phyloP scores from a whole-genome alignment of 2,888 invertebrate genomes.

The Leptogaster cylindrica region DNA sequence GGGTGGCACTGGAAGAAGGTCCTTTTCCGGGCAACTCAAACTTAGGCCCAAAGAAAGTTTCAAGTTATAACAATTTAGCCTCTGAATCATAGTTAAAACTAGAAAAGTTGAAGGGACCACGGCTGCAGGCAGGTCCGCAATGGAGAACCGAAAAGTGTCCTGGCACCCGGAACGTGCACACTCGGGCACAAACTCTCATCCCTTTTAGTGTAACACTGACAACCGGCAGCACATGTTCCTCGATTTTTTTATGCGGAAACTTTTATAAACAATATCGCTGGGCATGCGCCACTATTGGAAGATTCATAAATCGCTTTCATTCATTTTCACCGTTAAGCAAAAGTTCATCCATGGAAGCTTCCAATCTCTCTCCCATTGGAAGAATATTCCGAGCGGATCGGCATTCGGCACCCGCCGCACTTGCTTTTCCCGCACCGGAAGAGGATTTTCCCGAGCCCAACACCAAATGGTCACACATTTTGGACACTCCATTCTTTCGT shows the following conservation, averaged over 20 bases:
- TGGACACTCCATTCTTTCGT: not conserved
- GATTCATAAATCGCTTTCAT: slow-evolving; percentile 4
- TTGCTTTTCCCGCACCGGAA: not conserved
- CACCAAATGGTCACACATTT: slow-evolving; percentile 4
- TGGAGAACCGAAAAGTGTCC: slow-evolving; percentile 11
- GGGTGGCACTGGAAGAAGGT: not conserved
- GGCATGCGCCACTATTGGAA: slow-evolving; percentile 4
- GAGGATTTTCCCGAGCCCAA: slow-evolving; percentile 8
- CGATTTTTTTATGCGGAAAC: slow-evolving; percentile 33
- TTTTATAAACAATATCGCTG: slow-evolving; percentile 31
- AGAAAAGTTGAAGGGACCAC: slow-evolving; percentile 17
- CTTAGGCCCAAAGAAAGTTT: slow-evolving; percentile 14
- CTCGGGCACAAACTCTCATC: not conserved
- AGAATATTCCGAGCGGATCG: not conserved
- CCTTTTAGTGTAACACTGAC: slow-evolving; percentile 15
- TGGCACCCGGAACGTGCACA: not conserved
- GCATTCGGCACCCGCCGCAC: not conserved
- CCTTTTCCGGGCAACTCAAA: slow-evolving; percentile 1
- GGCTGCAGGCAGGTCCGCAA: slow-evolving; percentile 21
- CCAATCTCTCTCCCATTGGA: slow-evolving; percentile 7
- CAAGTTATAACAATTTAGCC: slow-evolving; percentile 31
- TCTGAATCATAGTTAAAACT: slow-evolving; percentile 34
- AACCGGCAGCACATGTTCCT: slow-evolving; percentile 38
- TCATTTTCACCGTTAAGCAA: slow-evolving; percentile 9
- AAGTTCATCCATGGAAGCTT: slow-evolving; percentile 9